Percentiles rank a stretch among this genome's conserved stretches.
Conservation (phyloP, 2,113 vertebrate species). For the Ochotona princeps region DNA sequence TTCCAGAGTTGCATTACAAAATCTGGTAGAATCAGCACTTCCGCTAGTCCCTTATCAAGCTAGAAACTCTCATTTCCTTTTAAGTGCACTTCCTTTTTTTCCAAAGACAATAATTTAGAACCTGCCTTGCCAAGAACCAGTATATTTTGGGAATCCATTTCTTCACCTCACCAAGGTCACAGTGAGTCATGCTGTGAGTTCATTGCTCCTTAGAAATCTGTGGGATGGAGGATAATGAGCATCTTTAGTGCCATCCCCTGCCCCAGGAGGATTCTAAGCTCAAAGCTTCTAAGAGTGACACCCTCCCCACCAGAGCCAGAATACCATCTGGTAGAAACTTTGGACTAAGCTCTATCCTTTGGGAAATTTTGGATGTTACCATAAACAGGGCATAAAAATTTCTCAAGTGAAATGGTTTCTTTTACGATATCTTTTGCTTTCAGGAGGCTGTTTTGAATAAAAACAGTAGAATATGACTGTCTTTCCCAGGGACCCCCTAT, state of each 20-base stretch:
- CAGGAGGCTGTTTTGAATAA: not conserved
- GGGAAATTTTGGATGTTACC: slow-evolving; percentile 39
- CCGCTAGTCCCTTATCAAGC: slow-evolving; percentile 58
- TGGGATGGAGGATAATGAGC: slow-evolving; percentile 31
- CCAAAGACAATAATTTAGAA: slow-evolving; percentile 66
- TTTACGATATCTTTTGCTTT: slow-evolving; percentile 31
- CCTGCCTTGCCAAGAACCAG: slow-evolving; percentile 60
- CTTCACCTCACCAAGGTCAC: slow-evolving; percentile 51
- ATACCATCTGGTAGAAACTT: not conserved
- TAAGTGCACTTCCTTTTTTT: not conserved
- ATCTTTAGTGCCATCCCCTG: not conserved
- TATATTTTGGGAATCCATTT: slow-evolving; percentile 71
- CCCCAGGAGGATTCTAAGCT: not conserved
- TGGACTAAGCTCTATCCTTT: slow-evolving; percentile 19
- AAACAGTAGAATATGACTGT: not conserved
- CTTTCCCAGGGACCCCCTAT: not conserved
- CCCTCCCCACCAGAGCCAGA: slow-evolving; percentile 15
- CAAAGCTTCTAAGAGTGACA: slow-evolving; percentile 13
- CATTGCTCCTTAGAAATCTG: slow-evolving; percentile 52
- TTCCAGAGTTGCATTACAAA: slow-evolving; percentile 5
- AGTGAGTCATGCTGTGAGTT: slow-evolving; percentile 68
- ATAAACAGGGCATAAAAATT: slow-evolving; percentile 45
- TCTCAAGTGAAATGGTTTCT: slow-evolving; percentile 39
- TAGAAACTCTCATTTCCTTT: slow-evolving; percentile 60
- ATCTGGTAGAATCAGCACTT: slow-evolving; percentile 56